Evolutionary conservation across 2,888 invertebrate species (phyloP), one percentile per base, ranked within the genome.

Genomic region (Coelopa pilipes): DNA sequence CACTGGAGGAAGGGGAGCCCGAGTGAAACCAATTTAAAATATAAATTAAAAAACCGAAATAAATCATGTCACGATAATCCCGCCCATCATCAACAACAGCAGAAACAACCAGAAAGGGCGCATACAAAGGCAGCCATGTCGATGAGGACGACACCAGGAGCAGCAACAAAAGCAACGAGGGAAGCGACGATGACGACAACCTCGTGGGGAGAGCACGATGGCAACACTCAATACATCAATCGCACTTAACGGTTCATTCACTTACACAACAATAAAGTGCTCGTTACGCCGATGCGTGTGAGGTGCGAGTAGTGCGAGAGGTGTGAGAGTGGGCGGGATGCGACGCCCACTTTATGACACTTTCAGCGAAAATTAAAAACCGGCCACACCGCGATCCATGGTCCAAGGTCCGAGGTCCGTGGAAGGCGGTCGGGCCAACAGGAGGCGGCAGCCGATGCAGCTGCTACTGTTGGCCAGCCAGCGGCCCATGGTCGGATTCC

Each of bases 141-240:
- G 21, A 57, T 11, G 1, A 57, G 9, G 21, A 11, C 3, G 21
- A 57, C 19, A 17, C 17, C 17, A 24, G 12, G n/a, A 63, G 46
- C n/a, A 63, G 13, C 0, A 46, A 45, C 63, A 66, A 66, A 1
- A 49, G 19, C 4, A 46, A 45, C 63, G 49, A 66, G 2, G 24
- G 19, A 21, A 46, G 21, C 50, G 49, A 17, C 49, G 19, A 68
- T 55, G 67, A 34, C 55, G 24, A 57, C 69, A 69, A 65, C 17
- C n/a, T n/a, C n/a, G n/a, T n/a, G n/a, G n/a, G n/a, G n/a, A n/a
- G n/a, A n/a, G n/a, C n/a, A n/a, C n/a, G n/a, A 68, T 55, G 67
- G 53, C 55, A 53, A 57, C 69, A 69, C 57, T 69, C 59, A 57
- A 69, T 57, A 69, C 46, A 69, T 47, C 69, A 69, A 69, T 69